Evolutionary conservation across 2,888 invertebrate species (phyloP), one percentile per base, ranked within the genome.

Genomic region (Tanypteryx hageni): DNA sequence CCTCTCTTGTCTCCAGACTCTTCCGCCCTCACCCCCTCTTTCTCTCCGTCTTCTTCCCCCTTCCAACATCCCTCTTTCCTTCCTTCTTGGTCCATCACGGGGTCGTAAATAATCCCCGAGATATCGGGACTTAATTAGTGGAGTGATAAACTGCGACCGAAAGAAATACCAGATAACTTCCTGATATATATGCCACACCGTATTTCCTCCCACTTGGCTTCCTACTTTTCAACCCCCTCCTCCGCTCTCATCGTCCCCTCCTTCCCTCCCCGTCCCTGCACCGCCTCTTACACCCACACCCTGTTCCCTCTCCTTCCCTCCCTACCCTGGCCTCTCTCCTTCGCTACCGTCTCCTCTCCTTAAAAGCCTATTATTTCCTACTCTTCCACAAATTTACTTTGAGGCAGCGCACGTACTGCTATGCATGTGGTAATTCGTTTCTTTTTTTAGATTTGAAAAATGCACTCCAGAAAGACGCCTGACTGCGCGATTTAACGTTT

Each of bases 131-230:
- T 27, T 31, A 86, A 86, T 31, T 31, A n/a, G 22, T 27, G 61
- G 57, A 61, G 86, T 86, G 61, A n/a, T 61, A n/a, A 61, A 61
- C 18, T 86, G 83, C 83, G 83, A 56, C 83, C 83, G 83, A 83
- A 83, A 83, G 83, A 44, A 83, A 83, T 57, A 57, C 83, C 83
- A 83, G 83, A 83, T 83, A 83, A 83, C 56, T 83, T 57, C 56
- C 83, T 83, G 83, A 83, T 83, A 83, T 83, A 83, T 83, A 57
- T 44, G 89, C 64, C 89, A 61, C 44, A 64, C 89, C 61, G 31
- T n/a, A 31, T n/a, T 64, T 22, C 31, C 22, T 59, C 22, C 86
- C 61, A 31, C 61, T 16, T 57, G 22, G 14, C 89, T 44, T 56
- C 68, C n/a, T n/a, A 14, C 89, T 44, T 64, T 64, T n/a, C 22